Evolutionary conservation across 30 jellyfish, hydroid and myxozoan species (phyloP), one percentile per base, ranked within the genome.

Genomic region (Aurelia coerulea): DNA sequence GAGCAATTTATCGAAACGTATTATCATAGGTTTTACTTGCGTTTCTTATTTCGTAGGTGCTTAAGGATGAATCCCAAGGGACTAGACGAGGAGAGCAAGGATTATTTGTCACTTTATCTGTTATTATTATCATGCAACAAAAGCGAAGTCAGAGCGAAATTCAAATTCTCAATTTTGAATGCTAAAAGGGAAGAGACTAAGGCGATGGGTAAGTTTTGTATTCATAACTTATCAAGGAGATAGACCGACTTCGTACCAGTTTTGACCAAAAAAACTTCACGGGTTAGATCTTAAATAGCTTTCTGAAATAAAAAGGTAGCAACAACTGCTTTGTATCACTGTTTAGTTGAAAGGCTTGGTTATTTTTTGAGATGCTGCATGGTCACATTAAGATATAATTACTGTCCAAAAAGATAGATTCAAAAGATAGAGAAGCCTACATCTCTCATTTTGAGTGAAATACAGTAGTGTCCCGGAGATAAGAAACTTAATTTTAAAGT

Each of bases 61-160:
- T 70, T 95, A 63, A 80, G 99, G 39, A 95, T 95, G 91, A 95
- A 95, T 50, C 99, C 99, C 1, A 95, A 95, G 69, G 99, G 99
- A 7, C 81, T 95, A 59, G 99, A 95, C 62, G 99, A 95, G 76
- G 99, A 95, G 79, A 95, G 99, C 78, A 95, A 95, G 81, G 99
- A 95, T 79, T 95, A 95, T 76, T 69, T 95, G 35, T 95, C 99
- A 5, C 75, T 95, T 2, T 95, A 95, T 69, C 80, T 95, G 41
- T 52, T 95, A 62, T 83, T 95, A 68, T 63, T 95, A 32, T 89
- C 97, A 4, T 95, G 97, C 34, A 95, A 89, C 77, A 95, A 95
- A 90, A 95, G 99, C 70, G 99, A 95, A 75, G 99, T 95, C 18
- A 58, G 99, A 56, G 99, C 99, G 14, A 95, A 95, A 66, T 95